phyloP scores from a whole-genome alignment of 1,140 invertebrate species.

The Caenorhabditis briggsae region DNA sequence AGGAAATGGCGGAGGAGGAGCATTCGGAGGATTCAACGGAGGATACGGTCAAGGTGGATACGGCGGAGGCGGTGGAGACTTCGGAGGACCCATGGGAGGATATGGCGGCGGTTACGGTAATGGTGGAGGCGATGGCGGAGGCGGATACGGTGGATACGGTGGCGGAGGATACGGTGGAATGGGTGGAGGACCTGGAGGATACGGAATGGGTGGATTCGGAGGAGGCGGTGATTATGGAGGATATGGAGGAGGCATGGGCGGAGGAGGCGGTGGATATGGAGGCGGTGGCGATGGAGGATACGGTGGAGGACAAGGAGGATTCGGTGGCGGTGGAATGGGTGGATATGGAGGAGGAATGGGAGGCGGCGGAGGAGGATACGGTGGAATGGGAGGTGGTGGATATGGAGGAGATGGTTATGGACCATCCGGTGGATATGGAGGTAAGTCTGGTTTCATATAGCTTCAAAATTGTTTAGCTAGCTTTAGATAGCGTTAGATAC shows the following conservation, averaged over 20 bases:
- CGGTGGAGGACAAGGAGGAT: constrained; percentile 56
- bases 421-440: constrained; percentile 57
- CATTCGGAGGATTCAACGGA: constrained; percentile 59
- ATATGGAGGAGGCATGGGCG: constrained; percentile 45
- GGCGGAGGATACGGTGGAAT: constrained; percentile 62
- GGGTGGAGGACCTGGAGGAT: constrained; percentile 51
- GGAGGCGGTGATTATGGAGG: constrained; percentile 38
- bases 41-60: constrained; percentile 57
- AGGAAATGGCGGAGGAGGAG: constrained; percentile 50
- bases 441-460: too few species aligned
- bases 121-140: constrained; percentile 16
- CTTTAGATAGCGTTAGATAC: too few species aligned
- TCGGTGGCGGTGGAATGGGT: constrained; percentile 55
- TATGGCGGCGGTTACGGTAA: constrained; percentile 59
- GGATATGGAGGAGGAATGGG: constrained; percentile 38
- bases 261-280: constrained; percentile 5
- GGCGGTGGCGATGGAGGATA: constrained; percentile 39
- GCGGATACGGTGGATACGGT: constrained; percentile 31
- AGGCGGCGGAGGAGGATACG: constrained; percentile 47
- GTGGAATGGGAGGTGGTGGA: constrained; percentile 48
- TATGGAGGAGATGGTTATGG: constrained; percentile 57
- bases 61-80: constrained; percentile 13
- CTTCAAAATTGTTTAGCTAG: too few species aligned
- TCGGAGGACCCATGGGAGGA: constrained; percentile 19
- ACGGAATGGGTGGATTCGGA: constrained; percentile 60